Evolutionary conservation across 2,797 vertebrate species (phyloP), one percentile per base, ranked within the genome.

Genomic region (Rachycentron canadum): DNA sequence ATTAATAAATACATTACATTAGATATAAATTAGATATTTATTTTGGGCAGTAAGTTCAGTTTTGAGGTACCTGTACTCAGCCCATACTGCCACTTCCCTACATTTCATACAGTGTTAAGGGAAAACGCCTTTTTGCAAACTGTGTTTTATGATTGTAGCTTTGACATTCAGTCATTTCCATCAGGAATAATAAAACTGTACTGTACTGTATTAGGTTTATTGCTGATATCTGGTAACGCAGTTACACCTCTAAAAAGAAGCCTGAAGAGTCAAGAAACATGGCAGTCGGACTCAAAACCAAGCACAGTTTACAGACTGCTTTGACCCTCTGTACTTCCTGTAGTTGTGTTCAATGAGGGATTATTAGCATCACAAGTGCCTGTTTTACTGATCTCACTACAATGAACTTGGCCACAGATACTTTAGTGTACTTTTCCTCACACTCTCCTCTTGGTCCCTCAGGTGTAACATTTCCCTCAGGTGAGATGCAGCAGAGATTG

Each of bases 391-490:
- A 43, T 43, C 6, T 19, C 41, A 43, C 16, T 16, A 16, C 14
- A 41, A 5, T 41, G 14, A 41, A 16, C 40, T 41, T 41, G 40
- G 41, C 41, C 16, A 43, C 2, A 17, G 41, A 17, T 16, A 41
- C 40, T 40, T 1, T 12, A 16, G 19, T 60, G 26, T 66, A 6
- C 13, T 45, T 9, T 30, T 47, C 26, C 58, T 81, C 28, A 58
- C 19, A 8, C 4, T 7, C 6, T 76, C 4, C 19, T 65, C 50
- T 23, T 30, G 1, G n/a, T 53, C 34, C 56, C 45, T 55, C 88
- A 99, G 98, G 98, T 58, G 97, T 99, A 68, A 99, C 98, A 0
- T 99, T 97, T 86, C 98, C 98, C 7, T 99, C 97, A 0, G 98
- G 98, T 56, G 96, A 97, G 14, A 95, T 95, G 88, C 98, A 99